Evolutionary conservation across 2,888 invertebrate genomes (phyloP), one percentile per base, ranked within the genome.

Genomic region (Lithosia quadra): DNA sequence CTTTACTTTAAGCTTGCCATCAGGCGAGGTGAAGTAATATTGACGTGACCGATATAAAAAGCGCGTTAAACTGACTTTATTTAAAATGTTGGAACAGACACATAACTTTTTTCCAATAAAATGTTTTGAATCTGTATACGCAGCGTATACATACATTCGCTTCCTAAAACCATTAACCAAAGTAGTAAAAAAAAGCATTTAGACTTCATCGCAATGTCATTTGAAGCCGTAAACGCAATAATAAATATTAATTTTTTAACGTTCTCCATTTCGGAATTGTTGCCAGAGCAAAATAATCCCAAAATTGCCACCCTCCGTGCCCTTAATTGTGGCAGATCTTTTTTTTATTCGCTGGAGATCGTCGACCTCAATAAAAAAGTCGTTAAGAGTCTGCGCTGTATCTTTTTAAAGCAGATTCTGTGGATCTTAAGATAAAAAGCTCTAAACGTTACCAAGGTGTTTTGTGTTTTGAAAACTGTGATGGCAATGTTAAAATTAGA

Each of bases 321-420:
- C 75, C 79, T 84, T 82, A 83, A 84, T 85, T 84, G 79, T 77
- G 74, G 69, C 61, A 68, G 75, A 75, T 74, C 73, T 76, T 77
- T 78, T 80, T 79, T 76, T 72, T 73, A 81, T 74, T 77, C 76
- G 69, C 69, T 64, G 24, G 62, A 81, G 83, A 75, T 66, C 81
- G 78, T 74, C 72, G 83, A 80, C 76, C 82, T 76, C 76, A 76
- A 81, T 82, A 80, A 81, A 83, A 81, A 75, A 74, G 79, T 82
- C 79, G 74, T 81, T 83, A 81, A 72, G 73, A 74, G 68, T 65
- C 67, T 72, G 58, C 63, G 56, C 39, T 71, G 76, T 77, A 74
- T 74, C 75, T 80, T 78, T 77, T 73, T 75, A 75, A 76, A 72
- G 72, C 71, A 72, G 72, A 78, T 77, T 77, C 65, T 76, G 76